Percentiles rank a stretch among this genome's conserved stretches.
These are phyloP conservation scores for Stenopsyche tienmushanensis DNA, from an alignment of 1,140 invertebrate species.

Conservation along the genomic window DNA sequence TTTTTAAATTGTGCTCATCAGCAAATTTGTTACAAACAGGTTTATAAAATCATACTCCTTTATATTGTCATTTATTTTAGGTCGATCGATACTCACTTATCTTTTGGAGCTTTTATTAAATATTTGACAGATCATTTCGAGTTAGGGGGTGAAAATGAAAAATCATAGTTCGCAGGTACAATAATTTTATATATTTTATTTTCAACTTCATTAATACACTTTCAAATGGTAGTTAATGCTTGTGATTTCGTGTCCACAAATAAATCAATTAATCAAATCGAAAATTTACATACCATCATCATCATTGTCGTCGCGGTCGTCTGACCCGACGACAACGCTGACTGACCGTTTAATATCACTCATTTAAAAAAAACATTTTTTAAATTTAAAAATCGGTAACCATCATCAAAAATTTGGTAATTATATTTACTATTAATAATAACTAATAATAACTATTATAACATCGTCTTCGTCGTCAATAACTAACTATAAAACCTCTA, in stretches of 20 bases:
- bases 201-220: conserved; percentile 29
- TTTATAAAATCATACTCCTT: no score
- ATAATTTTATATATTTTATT: conserved; percentile 40
- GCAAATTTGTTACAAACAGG: no score
- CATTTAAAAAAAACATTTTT: conserved; percentile 23
- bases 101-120: no score
- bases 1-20: no score
- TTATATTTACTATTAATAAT: conserved; percentile 39
- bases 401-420: conserved; percentile 42
- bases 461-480: conserved; percentile 26
- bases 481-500: conserved; percentile 42
- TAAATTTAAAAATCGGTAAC: conserved; percentile 41
- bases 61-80: no score
- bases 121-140: no score
- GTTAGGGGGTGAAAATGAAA: no score
- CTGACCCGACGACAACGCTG: not conserved
- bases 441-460: conserved; percentile 19
- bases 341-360: conserved; percentile 14
- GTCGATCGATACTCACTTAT: no score
- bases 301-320: no score
- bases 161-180: conserved; percentile 36
- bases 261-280: not conserved
- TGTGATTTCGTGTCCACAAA: conserved; percentile 1
- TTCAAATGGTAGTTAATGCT: conserved; percentile 17
- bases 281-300: conserved; percentile 2